A percentile compares a stretch with the other conserved stretches of the same genome.
These are phyloP conservation scores for Bugulina stolonifera DNA, from an alignment of 2,888 invertebrate species.

Conservation along the genomic window DNA sequence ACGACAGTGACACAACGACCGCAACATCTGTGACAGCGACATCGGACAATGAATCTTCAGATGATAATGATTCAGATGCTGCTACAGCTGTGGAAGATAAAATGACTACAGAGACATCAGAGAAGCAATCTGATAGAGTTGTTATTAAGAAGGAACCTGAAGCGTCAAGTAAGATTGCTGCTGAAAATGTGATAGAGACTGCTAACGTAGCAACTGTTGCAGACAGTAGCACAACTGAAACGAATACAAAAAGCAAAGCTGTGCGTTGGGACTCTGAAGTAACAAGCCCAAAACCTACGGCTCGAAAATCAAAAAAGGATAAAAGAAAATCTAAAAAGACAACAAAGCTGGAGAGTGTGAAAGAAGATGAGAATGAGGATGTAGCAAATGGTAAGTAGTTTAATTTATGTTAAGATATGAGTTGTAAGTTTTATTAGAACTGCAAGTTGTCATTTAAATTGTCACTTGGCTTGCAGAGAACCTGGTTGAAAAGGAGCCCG, in stretches of 20 bases:
- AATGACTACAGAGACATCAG: not conserved
- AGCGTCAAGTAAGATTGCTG: not conserved
- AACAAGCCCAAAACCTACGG: slow-evolving; percentile 12
- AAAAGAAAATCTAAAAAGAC: slow-evolving; percentile 14
- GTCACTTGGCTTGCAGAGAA: too few species aligned
- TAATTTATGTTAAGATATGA: too few species aligned
- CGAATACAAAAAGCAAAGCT: not conserved
- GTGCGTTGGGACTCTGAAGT: slow-evolving; percentile 7
- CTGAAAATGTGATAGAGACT: not conserved
- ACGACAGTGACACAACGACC: not conserved
- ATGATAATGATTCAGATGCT: not conserved
- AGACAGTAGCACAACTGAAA: not conserved
- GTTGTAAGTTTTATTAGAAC: too few species aligned
- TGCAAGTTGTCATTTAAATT: too few species aligned
- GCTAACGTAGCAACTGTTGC: not conserved
- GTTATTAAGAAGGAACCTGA: not conserved
- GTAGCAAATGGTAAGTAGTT: not conserved
- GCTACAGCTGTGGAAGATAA: not conserved
- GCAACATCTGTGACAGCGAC: not conserved
- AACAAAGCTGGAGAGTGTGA: not conserved
- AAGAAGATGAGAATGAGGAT: slow-evolving; percentile 1
- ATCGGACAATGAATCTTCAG: not conserved
- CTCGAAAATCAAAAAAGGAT: slow-evolving; percentile 6
- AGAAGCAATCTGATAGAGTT: not conserved
- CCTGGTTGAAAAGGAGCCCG: too few species aligned